Base-by-base conservation (phyloP, 2,113 vertebrate species). In the Mesitornis unicolor region DNA sequence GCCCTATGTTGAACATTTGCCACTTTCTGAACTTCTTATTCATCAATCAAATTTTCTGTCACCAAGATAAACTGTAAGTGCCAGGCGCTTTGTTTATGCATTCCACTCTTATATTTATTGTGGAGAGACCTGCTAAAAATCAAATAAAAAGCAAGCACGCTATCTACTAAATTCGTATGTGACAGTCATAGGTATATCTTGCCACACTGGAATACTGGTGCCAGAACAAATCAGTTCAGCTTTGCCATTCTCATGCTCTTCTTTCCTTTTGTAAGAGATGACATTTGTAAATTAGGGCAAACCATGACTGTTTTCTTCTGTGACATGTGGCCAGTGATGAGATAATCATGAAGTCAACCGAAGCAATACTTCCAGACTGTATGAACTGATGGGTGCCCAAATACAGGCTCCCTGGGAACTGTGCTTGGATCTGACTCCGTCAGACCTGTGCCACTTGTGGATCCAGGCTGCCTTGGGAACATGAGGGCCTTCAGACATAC, bases 141-240 rank as follows among this genome's bases (percentile, higher is more conserved):
- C 88, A 94, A 93, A 92, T 90, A 87, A 92, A 95, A 96, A 73
- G 80, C 77, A 90, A 89, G 79, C 36, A 22, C 91, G 53, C 86
- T 93, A 57, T 84, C 88, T 87, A 89, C 69, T 96, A 96, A 95
- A 96, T 96, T 95, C 87, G 77, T 73, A 65, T 82, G 80, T 95
- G 96, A 92, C 95, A 96, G 88, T 84, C 86, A 31, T 71, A 90
- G 89, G 83, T 96, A 69, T 95, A 90, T 89, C 93, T 87, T 92
- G 84, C 69, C 69, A 38, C 7, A 1, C 3, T 88, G 88, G 43
- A 84, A 20, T 79, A 35, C 48, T 6, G 76, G 76, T 84, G 93
- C 73, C 90, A 69, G 92, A 87, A 76, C 73, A 79, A 91, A 96
- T 95, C 76, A 57, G 69, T 57, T 76, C 63, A 76, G 96, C 48